These are phyloP conservation scores for Carduelis carduelis DNA, from an alignment of 2,797 vertebrate genomes.

Conservation along the genomic window DNA sequence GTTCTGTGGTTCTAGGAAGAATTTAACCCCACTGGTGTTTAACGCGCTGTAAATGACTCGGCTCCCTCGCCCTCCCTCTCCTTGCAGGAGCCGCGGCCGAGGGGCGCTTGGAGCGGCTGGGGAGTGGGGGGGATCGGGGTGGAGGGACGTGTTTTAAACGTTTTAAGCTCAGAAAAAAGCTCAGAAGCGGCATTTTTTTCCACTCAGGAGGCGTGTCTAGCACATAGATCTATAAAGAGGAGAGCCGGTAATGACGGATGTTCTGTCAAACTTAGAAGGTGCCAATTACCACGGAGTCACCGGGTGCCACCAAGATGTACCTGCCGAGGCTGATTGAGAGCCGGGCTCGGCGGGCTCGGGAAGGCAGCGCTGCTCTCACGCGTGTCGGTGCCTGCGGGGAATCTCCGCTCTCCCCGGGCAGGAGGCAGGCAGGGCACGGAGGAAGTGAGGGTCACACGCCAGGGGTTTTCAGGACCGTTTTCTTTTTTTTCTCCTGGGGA, in stretches of 20 bases:
- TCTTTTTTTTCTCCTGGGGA: not conserved
- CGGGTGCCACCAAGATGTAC: not conserved
- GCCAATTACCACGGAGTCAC: conserved; percentile 38
- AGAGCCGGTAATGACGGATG: conserved; percentile 37
- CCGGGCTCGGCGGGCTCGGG: not conserved
- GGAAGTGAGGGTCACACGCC: not conserved
- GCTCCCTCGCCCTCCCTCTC: not conserved
- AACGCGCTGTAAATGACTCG: not conserved
- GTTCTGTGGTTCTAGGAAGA: not conserved
- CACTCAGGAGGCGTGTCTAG: conserved; percentile 15
- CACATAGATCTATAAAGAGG: not conserved
- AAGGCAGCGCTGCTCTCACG: not conserved
- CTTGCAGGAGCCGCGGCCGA: not conserved
- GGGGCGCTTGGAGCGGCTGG: not conserved
- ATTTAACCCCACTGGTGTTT: not conserved
- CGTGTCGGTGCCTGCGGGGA: accelerated
- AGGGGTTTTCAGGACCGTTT: not conserved
- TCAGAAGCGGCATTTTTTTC: not conserved
- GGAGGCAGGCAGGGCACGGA: not conserved
- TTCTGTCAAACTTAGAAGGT: conserved; percentile 40
- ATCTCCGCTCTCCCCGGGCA: not conserved
- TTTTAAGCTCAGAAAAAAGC: conserved; percentile 8
- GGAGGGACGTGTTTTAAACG: not conserved
- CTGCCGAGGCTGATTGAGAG: not conserved
- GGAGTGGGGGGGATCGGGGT: not conserved